A percentile compares a stretch with the other conserved stretches of the same genome.
Evolutionary conservation across 64 coral and sea anemone species (phyloP).

Genomic region (Stichodactyla helianthus): DNA sequence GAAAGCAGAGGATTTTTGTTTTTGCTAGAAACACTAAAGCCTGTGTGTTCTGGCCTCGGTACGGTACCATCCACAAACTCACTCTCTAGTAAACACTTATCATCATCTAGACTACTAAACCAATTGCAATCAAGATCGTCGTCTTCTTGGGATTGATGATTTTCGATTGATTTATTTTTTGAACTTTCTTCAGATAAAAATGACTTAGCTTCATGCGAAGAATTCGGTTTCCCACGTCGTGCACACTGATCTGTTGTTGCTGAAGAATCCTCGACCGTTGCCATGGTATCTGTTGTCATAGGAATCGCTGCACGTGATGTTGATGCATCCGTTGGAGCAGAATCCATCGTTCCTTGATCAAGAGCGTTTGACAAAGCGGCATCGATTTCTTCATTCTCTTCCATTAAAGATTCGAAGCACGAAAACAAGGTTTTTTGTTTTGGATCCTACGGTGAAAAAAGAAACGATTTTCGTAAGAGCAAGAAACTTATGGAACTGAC

Average conservation of each 20-base stretch:
- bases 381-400: constrained; percentile 28
- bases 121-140: not conserved
- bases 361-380: not conserved
- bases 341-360: not conserved
- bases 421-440: constrained; percentile 65
- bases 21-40: not conserved
- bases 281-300: not conserved
- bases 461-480: too few relatives aligned
- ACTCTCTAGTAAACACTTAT: not conserved
- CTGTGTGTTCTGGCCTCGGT: not conserved
- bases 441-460: constrained; percentile 42
- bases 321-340: not conserved
- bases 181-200: not conserved
- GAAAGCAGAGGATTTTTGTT: not conserved
- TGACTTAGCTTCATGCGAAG: not conserved
- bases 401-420: constrained; percentile 65
- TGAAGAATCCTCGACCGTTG: not conserved
- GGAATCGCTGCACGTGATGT: not conserved
- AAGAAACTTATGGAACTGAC: too few relatives aligned
- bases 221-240: not conserved
- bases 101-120: constrained; percentile 3
- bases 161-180: not conserved
- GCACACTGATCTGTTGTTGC: not conserved
- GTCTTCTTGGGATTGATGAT: not conserved
- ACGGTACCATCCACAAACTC: not conserved